Conservation (phyloP, 2,113 vertebrate genomes). For the Heterocephalus glaber region DNA sequence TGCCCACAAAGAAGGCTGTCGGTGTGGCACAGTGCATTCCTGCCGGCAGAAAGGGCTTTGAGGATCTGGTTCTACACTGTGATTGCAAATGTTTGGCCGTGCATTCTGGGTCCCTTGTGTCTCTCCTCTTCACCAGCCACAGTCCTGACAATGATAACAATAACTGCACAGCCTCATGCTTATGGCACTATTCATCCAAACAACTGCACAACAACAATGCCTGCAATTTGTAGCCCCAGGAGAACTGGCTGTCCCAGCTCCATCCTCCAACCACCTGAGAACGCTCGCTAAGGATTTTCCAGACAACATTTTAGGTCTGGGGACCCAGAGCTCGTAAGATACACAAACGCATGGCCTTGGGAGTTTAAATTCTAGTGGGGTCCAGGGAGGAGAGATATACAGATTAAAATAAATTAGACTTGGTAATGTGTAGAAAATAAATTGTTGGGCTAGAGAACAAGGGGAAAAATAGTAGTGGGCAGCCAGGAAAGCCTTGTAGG, state of each 20-base stretch:
- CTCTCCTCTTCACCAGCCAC: background rate
- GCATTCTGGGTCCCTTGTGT: fast-evolving
- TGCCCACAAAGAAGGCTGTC: background rate
- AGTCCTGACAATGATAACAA: background rate
- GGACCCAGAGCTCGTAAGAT: background rate
- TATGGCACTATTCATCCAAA: background rate
- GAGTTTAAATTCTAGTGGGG: background rate
- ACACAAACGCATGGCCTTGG: background rate
- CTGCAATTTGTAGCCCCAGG: background rate
- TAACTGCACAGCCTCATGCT: background rate
- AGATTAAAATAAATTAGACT: background rate
- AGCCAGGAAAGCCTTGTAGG: background rate
- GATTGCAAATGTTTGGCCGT: fast-evolving
- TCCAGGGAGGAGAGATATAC: fast-evolving
- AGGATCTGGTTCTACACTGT: background rate
- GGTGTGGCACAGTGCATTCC: fast-evolving
- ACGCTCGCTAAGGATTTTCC: background rate
- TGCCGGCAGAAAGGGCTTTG: fast-evolving
- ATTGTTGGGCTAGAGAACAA: background rate
- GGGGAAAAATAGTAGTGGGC: background rate
- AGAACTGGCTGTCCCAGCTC: background rate
- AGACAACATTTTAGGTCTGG: fast-evolving
- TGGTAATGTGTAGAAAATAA: background rate
- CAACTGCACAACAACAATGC: fast-evolving
- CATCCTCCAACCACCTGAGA: background rate